Conservation (phyloP, 2,888 invertebrate genomes). For the Ophion obscuratus region DNA sequence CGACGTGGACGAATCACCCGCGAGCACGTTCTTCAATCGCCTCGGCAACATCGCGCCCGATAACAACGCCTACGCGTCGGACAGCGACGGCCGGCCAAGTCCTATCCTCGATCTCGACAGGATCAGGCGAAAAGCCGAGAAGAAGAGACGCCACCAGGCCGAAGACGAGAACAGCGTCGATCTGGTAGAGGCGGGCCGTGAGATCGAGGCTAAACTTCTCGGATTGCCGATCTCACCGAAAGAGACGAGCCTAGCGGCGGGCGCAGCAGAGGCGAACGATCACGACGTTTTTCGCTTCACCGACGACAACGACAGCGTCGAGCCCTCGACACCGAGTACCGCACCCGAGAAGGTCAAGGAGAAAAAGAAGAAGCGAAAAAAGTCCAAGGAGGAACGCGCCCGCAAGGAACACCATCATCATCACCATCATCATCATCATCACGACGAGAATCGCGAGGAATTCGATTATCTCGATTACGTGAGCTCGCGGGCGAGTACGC, state of each 20-base stretch:
- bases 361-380: conserved; percentile 94
- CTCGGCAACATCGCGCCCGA: conserved; percentile 76
- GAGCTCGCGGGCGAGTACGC: conserved; percentile 85
- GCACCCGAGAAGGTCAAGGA: conserved; percentile 87
- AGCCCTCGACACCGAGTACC: conserved; percentile 82
- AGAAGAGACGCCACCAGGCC: conserved; percentile 82
- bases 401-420: conserved; percentile 89
- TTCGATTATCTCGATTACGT: conserved; percentile 85
- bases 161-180: conserved; percentile 93
- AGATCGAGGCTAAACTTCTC: conserved; percentile 92
- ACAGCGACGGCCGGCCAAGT: conserved; percentile 84
- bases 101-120: conserved; percentile 84
- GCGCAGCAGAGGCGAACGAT: conserved; percentile 85
- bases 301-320: conserved; percentile 86
- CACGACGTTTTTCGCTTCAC: conserved; percentile 87
- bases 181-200: conserved; percentile 92
- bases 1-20: conserved; percentile 85
- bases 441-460: conserved; percentile 77
- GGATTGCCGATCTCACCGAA: conserved; percentile 86
- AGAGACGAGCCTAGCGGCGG: conserved; percentile 85
- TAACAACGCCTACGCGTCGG: conserved; percentile 84
- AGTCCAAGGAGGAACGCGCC: conserved; percentile 91
- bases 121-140: conserved; percentile 79
- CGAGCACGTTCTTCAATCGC: conserved; percentile 80
- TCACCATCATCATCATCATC: conserved; percentile 85